phyloP scores from a whole-genome alignment of 2,797 vertebrate species.

The Pangasius sanitwongsei region DNA sequence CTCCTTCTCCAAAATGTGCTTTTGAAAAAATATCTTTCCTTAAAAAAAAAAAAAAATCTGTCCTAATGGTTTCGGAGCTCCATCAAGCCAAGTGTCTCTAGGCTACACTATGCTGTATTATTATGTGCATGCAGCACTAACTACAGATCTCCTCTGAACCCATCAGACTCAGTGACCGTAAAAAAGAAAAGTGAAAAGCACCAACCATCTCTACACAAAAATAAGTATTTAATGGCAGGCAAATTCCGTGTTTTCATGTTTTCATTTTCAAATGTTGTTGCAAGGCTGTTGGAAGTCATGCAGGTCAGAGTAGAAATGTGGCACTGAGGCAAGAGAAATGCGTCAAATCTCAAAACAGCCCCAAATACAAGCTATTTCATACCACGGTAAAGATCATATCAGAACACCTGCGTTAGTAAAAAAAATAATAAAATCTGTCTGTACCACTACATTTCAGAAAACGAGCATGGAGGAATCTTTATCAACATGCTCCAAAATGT shows the following conservation, averaged over 20 bases:
- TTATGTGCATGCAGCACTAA: conserved; percentile 36
- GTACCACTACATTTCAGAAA: background rate
- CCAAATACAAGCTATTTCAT: background rate
- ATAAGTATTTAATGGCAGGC: conserved; percentile 58
- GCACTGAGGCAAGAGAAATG: conserved; percentile 21
- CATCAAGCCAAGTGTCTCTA: conserved; percentile 61
- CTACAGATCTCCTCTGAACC: conserved; percentile 44
- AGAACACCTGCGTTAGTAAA: background rate
- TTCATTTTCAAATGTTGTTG: background rate
- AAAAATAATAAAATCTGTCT: background rate
- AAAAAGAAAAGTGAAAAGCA: conserved; percentile 58
- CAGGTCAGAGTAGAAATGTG: background rate
- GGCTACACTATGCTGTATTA: conserved; percentile 49
- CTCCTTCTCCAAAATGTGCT: background rate
- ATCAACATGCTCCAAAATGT: background rate
- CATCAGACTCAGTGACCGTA: conserved; percentile 48
- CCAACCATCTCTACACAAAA: conserved; percentile 56
- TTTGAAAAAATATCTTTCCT: conserved; percentile 58
- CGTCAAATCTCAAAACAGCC: background rate
- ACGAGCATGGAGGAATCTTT: background rate
- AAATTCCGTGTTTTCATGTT: background rate
- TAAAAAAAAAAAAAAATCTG: conserved; percentile 22
- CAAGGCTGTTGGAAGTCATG: conserved; percentile 48
- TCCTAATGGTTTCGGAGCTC: conserved; percentile 64
- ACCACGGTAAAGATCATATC: background rate